Evolutionary conservation across 2,797 vertebrate species (phyloP).

Genomic region (Lycodopsis pacificus): DNA sequence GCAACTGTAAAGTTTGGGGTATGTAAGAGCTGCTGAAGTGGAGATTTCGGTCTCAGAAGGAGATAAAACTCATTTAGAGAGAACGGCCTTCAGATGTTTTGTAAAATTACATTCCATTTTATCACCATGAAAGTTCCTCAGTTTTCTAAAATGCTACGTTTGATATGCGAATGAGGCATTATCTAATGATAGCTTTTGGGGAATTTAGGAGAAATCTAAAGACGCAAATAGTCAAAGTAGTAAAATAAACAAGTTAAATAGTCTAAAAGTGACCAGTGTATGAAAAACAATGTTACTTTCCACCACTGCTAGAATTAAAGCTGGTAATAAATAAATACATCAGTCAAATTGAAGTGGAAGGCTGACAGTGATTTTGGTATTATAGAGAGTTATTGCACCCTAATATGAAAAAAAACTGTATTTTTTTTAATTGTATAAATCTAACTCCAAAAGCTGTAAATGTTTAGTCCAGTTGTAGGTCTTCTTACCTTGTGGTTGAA

Average conservation of each 20-base stretch:
- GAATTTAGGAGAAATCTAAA: neutral
- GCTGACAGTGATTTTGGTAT: neutral
- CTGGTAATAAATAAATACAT: neutral
- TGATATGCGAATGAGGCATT: neutral
- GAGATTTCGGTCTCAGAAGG: neutral
- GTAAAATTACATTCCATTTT: too few species aligned
- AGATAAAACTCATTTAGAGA: too few species aligned
- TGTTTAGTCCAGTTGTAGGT: neutral
- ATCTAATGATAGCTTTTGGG: neutral
- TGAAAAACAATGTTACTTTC: neutral
- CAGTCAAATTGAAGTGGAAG: neutral
- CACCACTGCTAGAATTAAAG: neutral
- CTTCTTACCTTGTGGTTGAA: slow-evolving; percentile 55
- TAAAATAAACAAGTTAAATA: neutral
- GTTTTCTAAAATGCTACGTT: neutral
- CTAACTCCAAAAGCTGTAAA: neutral
- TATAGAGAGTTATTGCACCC: too few species aligned
- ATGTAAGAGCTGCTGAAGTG: neutral
- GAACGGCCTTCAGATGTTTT: too few species aligned
- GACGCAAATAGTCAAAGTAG: neutral
- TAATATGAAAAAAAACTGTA: neutral
- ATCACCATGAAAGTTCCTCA: too few species aligned
- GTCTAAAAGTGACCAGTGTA: neutral
- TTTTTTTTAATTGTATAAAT: too few species aligned
- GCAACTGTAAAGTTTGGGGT: too few species aligned